Evolutionary conservation across 1,140 invertebrate genomes (phyloP).

Genomic region (Hycleus phaleratus): DNA sequence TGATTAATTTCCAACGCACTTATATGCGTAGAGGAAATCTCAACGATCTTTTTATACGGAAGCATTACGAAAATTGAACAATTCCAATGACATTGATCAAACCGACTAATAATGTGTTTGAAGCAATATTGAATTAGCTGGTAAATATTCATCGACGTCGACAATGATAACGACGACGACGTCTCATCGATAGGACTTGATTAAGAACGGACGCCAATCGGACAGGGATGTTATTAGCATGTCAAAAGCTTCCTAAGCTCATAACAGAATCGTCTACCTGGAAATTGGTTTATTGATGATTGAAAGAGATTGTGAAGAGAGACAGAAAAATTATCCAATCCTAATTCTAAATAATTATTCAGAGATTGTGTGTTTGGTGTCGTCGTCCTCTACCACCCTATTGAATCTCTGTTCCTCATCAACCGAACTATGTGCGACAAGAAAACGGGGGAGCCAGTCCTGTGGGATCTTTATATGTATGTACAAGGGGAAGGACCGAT

Average conservation of each 20-base stretch:
- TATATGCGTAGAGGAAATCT: conserved; percentile 3
- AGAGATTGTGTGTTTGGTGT: too few relatives aligned
- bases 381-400: too few relatives aligned
- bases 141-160: conserved; percentile 27
- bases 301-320: too few relatives aligned
- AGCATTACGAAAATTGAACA: background rate
- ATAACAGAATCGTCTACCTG: too few relatives aligned
- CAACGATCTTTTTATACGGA: conserved; percentile 9
- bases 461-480: background rate
- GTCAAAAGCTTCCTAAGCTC: conserved; percentile 5
- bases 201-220: conserved; percentile 16
- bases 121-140: conserved; percentile 31
- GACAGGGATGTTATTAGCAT: conserved; percentile 12
- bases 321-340: too few relatives aligned
- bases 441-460: conserved; percentile 2
- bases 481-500: conserved; percentile 1
- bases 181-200: conserved; percentile 23
- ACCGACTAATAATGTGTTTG: conserved; percentile 25
- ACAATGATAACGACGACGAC: background rate
- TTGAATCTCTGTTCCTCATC: conserved; percentile 6
- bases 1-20: conserved; percentile 21
- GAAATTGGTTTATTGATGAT: too few relatives aligned
- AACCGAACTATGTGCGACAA: background rate
- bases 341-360: too few relatives aligned
- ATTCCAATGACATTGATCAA: conserved; percentile 14